Evolutionary conservation across 2,797 vertebrate species (phyloP).

Genomic region (Nasua narica): DNA sequence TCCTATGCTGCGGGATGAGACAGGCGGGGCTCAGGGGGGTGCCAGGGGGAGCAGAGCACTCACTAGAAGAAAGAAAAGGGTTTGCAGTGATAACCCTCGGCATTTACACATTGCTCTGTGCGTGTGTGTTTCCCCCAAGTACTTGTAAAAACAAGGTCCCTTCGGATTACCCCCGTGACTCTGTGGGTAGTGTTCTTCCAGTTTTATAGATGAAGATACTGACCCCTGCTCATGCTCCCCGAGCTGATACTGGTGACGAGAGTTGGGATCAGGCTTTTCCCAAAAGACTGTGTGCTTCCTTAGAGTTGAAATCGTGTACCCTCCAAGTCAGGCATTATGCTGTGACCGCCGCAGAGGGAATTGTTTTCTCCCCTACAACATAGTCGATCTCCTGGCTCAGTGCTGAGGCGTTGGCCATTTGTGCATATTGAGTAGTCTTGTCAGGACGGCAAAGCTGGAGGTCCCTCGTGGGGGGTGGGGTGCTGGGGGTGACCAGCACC

Average conservation of each 20-base stretch:
- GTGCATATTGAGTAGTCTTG: not conserved
- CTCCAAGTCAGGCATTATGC: not conserved
- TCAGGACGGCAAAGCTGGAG: not conserved
- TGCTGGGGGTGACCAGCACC: too few species aligned
- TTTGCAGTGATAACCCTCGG: not conserved
- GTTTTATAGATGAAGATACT: not conserved
- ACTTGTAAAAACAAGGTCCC: not conserved
- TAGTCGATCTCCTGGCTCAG: not conserved
- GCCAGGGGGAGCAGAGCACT: not conserved
- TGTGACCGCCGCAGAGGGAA: not conserved
- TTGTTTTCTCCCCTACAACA: not conserved
- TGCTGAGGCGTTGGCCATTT: not conserved
- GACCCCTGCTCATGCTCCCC: not conserved
- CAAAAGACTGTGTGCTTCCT: not conserved
- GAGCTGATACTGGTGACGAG: not conserved
- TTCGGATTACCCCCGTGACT: not conserved
- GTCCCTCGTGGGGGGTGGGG: accelerated
- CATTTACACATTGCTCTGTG: not conserved
- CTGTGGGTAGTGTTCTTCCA: not conserved
- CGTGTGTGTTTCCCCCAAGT: too few species aligned
- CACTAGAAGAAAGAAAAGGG: not conserved
- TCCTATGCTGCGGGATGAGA: not conserved
- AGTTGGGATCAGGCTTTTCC: not conserved
- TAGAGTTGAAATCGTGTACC: not conserved
- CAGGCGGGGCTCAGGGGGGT: not conserved